A percentile compares a stretch with the other conserved stretches of the same genome.
phyloP scores from a whole-genome alignment of 2,797 vertebrate genomes.

The Pseudocheirus occidentalis region DNA sequence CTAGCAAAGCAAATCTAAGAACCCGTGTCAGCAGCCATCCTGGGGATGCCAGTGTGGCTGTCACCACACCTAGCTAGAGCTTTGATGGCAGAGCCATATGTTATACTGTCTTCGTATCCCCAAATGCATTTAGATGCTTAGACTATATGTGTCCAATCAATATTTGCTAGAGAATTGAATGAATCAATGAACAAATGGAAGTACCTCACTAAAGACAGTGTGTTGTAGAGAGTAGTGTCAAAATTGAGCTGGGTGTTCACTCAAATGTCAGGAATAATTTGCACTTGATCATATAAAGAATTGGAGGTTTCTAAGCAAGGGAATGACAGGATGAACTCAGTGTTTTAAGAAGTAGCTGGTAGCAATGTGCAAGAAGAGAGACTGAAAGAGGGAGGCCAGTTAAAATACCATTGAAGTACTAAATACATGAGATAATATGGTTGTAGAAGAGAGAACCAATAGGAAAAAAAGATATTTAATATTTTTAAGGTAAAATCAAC shows the following conservation, averaged over 20 bases:
- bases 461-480: not conserved
- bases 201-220: not conserved
- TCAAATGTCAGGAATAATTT: constrained; percentile 27
- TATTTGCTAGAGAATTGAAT: constrained; percentile 13
- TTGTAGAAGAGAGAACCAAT: not conserved
- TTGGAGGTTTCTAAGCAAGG: constrained; percentile 40
- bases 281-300: not conserved
- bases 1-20: too few species aligned
- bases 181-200: not conserved
- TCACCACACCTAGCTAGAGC: not conserved
- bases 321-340: constrained; percentile 59
- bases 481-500: not conserved
- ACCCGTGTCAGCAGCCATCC: too few species aligned
- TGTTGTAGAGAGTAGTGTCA: not conserved
- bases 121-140: not conserved
- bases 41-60: too few species aligned
- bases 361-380: constrained; percentile 37
- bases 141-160: constrained; percentile 8
- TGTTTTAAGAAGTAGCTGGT: constrained; percentile 50
- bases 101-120: not conserved
- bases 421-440: not conserved
- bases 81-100: not conserved
- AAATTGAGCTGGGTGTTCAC: not conserved
- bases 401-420: not conserved
- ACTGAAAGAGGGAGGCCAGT: constrained; percentile 28